phyloP scores from a whole-genome alignment of 2,113 vertebrate species.

The Ivindomyrus marchei region DNA sequence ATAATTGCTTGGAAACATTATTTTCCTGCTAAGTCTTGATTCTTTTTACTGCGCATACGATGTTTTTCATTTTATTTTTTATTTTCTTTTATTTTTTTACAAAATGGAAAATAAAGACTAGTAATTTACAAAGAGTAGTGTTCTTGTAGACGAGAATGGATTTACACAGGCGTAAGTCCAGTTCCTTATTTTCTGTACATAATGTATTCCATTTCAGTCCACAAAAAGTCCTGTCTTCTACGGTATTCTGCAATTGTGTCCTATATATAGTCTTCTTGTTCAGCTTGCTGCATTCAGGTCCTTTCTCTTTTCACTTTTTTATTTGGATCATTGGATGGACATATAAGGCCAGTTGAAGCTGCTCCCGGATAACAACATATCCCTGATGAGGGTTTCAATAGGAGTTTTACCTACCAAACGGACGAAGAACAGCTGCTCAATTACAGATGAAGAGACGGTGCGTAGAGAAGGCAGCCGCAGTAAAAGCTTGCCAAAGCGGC shows the following conservation, averaged over 20 bases:
- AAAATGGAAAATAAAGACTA: conserved; percentile 99
- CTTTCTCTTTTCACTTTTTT: conserved; percentile 57
- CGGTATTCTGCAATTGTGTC: conserved; percentile 64
- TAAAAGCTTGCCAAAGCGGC: conserved; percentile 95
- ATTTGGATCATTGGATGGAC: conserved; percentile 97
- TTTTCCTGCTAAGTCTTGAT: conserved; percentile 93
- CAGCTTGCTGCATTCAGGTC: conserved; percentile 61
- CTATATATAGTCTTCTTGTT: conserved; percentile 73
- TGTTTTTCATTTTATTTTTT: conserved; percentile 79
- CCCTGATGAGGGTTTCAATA: conserved; percentile 99
- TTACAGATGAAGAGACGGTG: conserved; percentile 93
- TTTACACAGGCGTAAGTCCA: conserved; percentile 88
- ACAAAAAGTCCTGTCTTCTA: conserved; percentile 64
- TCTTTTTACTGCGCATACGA: conserved; percentile 93
- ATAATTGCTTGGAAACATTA: conserved; percentile 99
- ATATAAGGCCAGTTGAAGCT: conserved; percentile 99
- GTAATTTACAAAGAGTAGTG: conserved; percentile 99
- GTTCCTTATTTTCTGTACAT: conserved; percentile 93
- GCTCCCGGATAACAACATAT: conserved; percentile 99
- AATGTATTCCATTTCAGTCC: conserved; percentile 81
- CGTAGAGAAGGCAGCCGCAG: conserved; percentile 90
- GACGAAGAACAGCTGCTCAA: conserved; percentile 99
- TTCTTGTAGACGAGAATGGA: conserved; percentile 76
- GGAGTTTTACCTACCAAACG: conserved; percentile 99
- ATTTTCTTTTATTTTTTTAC: conserved; percentile 67